Evolutionary conservation across 2,113 vertebrate species (phyloP).

Genomic region (Stercorarius parasiticus): DNA sequence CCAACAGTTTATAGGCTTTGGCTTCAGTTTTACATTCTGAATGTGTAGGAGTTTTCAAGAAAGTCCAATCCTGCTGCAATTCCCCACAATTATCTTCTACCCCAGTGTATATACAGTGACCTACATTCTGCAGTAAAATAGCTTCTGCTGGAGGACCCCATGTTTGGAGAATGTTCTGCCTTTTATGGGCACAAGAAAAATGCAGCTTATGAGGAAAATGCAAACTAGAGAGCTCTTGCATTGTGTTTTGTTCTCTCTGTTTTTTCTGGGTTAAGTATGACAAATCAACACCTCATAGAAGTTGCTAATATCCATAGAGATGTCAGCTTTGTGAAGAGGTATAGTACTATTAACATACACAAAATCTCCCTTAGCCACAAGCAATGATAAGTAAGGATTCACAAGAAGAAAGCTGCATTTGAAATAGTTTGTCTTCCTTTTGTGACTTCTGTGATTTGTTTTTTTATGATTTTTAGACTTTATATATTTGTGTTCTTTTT

Average conservation of each 20-base stretch:
- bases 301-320: not conserved
- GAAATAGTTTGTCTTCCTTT: not conserved
- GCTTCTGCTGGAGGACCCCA: not conserved
- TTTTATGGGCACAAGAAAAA: slow-evolving; percentile 12
- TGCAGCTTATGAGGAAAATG: not conserved
- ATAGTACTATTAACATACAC: not conserved
- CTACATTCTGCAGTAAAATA: not conserved
- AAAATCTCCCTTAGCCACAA: not conserved
- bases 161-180: not conserved
- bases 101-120: not conserved
- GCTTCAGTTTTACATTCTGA: slow-evolving; percentile 36
- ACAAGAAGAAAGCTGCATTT: not conserved
- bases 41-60: slow-evolving; percentile 9
- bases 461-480: not conserved
- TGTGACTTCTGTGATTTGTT: not conserved
- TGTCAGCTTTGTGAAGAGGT: not conserved
- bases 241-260: not conserved
- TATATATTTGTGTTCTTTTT: not conserved
- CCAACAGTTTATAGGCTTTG: slow-evolving; percentile 42
- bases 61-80: not conserved
- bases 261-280: not conserved
- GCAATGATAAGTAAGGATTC: not conserved
- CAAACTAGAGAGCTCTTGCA: not conserved
- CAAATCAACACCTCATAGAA: not conserved
- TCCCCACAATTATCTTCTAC: not conserved